Evolutionary conservation across 2,797 vertebrate species (phyloP).

Genomic region (Cirrhinus mrigala): DNA sequence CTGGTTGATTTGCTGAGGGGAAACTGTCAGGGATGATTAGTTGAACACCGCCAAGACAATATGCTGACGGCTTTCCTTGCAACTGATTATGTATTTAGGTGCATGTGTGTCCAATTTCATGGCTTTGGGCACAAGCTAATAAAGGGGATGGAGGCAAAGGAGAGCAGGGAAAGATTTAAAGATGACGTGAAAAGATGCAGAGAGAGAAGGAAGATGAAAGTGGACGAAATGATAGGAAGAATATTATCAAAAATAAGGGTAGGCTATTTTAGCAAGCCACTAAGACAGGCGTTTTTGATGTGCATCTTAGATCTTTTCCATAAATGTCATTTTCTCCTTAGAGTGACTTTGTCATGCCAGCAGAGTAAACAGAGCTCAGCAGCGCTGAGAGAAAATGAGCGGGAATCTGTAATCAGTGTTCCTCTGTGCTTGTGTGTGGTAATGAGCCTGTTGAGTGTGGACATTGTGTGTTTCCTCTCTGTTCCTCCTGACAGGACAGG

Average conservation of each 20-base stretch:
- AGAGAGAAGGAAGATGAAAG: conserved; percentile 29
- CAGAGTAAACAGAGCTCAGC: neutral
- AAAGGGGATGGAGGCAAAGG: conserved; percentile 21
- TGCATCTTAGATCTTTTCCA: conserved; percentile 8
- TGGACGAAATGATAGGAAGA: conserved; percentile 14
- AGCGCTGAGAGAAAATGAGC: conserved; percentile 21
- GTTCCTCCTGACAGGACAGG: conserved; percentile 40
- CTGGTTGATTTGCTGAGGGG: conserved; percentile 1
- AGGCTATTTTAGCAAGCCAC: neutral
- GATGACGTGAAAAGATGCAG: conserved; percentile 30
- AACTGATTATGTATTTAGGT: conserved; percentile 36
- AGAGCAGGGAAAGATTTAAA: conserved; percentile 23
- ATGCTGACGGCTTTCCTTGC: conserved; percentile 1
- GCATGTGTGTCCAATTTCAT: conserved; percentile 46
- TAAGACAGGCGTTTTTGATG: neutral
- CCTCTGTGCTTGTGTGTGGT: conserved; percentile 32
- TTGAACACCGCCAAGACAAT: conserved; percentile 17
- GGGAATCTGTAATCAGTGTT: conserved; percentile 36
- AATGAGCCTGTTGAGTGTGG: conserved; percentile 49
- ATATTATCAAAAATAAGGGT: conserved; percentile 25
- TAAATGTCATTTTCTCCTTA: conserved; percentile 6
- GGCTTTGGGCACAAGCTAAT: conserved; percentile 31
- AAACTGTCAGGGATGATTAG: conserved; percentile 29
- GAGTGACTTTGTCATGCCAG: conserved; percentile 14
- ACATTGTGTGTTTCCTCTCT: conserved; percentile 16